Conservation (phyloP, 2,888 invertebrate genomes). For the Papilio elwesi region DNA sequence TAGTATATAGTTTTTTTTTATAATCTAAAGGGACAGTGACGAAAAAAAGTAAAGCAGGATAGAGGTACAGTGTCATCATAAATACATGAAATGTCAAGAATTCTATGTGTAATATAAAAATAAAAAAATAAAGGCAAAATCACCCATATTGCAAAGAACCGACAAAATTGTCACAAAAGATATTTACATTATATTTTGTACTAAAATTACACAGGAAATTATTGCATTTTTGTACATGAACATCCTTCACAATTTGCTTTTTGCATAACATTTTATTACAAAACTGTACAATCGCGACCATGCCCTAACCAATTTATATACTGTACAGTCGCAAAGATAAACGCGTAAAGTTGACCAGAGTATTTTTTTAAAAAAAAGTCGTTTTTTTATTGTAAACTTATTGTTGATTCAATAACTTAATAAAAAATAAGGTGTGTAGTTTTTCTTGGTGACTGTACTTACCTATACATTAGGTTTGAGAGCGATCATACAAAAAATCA, state of each 20-base stretch:
- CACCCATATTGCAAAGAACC: background rate
- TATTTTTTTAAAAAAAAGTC: background rate
- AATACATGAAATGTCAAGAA: too few species aligned
- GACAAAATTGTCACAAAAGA: background rate
- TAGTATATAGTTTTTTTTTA: too few species aligned
- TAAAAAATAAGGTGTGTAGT: too few species aligned
- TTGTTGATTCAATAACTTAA: too few species aligned
- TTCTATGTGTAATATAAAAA: background rate
- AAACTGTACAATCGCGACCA: background rate
- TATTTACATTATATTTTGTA: constrained; percentile 9
- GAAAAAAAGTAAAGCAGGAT: too few species aligned
- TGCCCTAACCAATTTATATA: background rate
- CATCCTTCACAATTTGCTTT: background rate
- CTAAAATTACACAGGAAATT: constrained; percentile 6
- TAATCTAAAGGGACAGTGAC: too few species aligned
- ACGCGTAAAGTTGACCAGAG: background rate
- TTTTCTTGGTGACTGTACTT: background rate
- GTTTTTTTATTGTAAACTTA: too few species aligned
- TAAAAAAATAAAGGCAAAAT: background rate
- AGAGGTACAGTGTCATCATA: too few species aligned
- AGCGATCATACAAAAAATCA: constrained; percentile 11
- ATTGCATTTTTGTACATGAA: background rate
- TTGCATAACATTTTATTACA: background rate
- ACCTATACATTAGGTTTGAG: background rate
- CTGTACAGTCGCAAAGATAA: background rate